phyloP scores from a whole-genome alignment of 2,888 invertebrate genomes.

The Odontocolon sp. region DNA sequence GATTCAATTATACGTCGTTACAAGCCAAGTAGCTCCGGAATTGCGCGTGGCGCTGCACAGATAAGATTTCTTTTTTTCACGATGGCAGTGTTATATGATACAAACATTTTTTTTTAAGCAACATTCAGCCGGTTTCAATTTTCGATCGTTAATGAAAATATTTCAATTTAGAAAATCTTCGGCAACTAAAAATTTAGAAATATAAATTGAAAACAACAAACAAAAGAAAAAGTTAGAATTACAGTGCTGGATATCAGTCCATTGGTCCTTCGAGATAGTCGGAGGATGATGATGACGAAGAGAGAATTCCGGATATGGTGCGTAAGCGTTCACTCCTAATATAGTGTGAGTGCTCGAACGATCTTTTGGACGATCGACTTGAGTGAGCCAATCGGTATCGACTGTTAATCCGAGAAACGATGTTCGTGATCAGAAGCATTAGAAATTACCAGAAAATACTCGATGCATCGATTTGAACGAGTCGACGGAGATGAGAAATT shows the following conservation, averaged over 20 bases:
- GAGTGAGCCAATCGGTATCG: constrained; percentile 33
- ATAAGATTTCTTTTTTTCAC: too few species aligned
- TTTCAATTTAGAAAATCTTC: too few species aligned
- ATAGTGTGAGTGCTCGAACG: constrained; percentile 48
- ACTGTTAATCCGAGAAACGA: not conserved
- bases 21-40: not conserved
- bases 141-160: too few species aligned
- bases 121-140: too few species aligned
- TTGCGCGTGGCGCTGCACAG: not conserved
- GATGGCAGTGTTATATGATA: too few species aligned
- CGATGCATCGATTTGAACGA: constrained; percentile 19
- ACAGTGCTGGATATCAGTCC: too few species aligned
- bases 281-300: constrained; percentile 34
- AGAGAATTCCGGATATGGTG: constrained; percentile 49
- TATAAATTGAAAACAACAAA: too few species aligned
- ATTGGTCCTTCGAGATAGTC: not conserved
- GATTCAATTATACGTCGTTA: constrained; percentile 33
- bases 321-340: constrained; percentile 59
- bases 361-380: constrained; percentile 36
- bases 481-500: constrained; percentile 25
- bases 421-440: constrained; percentile 13
- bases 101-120: too few species aligned
- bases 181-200: too few species aligned
- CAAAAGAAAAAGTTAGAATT: too few species aligned
- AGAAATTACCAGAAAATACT: constrained; percentile 18